These are phyloP conservation scores for Parelbella ahira DNA, from an alignment of 2,888 invertebrate species.

Conservation along the genomic window DNA sequence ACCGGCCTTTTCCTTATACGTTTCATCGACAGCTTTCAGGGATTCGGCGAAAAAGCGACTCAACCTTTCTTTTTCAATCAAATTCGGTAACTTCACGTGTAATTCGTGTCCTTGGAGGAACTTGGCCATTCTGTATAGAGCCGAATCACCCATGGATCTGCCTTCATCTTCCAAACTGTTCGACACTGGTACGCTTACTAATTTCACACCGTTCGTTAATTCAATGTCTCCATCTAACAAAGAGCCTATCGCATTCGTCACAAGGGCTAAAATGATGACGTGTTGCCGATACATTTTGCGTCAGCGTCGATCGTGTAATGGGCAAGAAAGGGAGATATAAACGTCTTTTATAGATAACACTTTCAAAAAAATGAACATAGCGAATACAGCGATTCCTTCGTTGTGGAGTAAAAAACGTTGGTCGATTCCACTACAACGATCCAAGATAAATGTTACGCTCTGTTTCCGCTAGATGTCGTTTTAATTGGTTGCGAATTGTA, in stretches of 20 bases:
- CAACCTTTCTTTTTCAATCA: conserved; percentile 84
- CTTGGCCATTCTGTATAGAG: conserved; percentile 81
- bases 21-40: conserved; percentile 69
- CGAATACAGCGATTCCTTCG: conserved; percentile 48
- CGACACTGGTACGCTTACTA: conserved; percentile 76
- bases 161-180: conserved; percentile 73
- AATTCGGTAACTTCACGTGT: conserved; percentile 84
- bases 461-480: conserved; percentile 30
- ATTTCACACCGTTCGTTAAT: conserved; percentile 82
- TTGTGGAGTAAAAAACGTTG: conserved; percentile 45
- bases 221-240: conserved; percentile 76
- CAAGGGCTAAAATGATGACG: conserved; percentile 40
- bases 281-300: conserved; percentile 61
- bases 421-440: conserved; percentile 39
- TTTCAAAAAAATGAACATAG: conserved; percentile 72
- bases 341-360: conserved; percentile 65
- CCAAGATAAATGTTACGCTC: conserved; percentile 35
- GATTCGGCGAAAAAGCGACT: conserved; percentile 79
- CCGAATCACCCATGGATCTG: conserved; percentile 67
- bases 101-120: conserved; percentile 87
- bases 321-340: conserved; percentile 56
- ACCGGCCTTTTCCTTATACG: conserved; percentile 72
- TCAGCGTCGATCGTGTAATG: conserved; percentile 56
- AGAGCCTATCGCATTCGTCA: conserved; percentile 42
- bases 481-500: conserved; percentile 16